Base-by-base conservation (phyloP, 2,113 vertebrate genomes). In the Toxotes chatareus region DNA sequence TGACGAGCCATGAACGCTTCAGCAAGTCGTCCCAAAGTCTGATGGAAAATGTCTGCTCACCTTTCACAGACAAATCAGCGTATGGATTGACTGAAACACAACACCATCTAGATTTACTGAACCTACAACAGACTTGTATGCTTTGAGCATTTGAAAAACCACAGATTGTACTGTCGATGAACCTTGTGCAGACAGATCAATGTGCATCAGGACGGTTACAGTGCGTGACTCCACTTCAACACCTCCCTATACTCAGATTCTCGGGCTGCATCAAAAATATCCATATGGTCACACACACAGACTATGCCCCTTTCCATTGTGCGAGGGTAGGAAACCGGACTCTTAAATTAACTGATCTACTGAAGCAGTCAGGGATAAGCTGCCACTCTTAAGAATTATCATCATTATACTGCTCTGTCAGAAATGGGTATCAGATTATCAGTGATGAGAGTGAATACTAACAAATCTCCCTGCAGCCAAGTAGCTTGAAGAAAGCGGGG, bases 321-420 rank as follows among this genome's bases (percentile, higher is more conserved):
- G 65, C 1, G 70, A 65, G 74, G 46, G 67, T 83, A 90, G 84
- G 87, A 92, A 92, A 84, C 86, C 85, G 81, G 71, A 82, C 56
- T 92, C 87, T 84, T 90, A 80, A 92, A 95, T 95, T 89, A 93
- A 91, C 90, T 89, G 93, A 90, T 93, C 90, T 91, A 81, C 79
- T 93, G 91, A 88, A 94, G 94, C 91, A 91, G 83, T 83, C 74
- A 80, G 59, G 86, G 90, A 90, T 92, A 92, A 91, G 85, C 89
- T 90, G 90, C 91, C 89, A 91, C 80, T 87, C 85, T 85, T 86
- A 84, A 93, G 85, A 91, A 92, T 93, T 82, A 93, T 91, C 87
- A 92, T 91, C 88, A 93, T 92, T 89, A 91, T 84, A 76, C 68
- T 62, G 85, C 84, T 91, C 79, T 76, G 89, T 93, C 91, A 92